Base-by-base conservation (phyloP, 2,113 vertebrate genomes). In the Crypturellus undulatus region DNA sequence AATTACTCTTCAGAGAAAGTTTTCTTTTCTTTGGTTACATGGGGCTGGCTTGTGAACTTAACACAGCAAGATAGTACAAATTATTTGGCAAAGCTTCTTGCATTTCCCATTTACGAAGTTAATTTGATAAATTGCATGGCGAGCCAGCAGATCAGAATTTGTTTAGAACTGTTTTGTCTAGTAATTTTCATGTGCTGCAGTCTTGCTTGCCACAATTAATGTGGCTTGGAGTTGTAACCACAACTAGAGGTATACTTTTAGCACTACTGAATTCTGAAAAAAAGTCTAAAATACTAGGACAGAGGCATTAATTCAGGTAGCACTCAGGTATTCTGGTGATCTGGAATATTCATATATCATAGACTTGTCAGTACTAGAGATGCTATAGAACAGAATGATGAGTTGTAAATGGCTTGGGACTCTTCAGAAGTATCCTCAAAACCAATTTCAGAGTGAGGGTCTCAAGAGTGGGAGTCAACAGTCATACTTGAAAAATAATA, bases 71-170 rank as follows among this genome's bases (percentile, higher is more conserved):
- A 92, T 4, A 77, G 52, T 92, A 28, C 32, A 78, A 78, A 94
- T 72, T 87, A 72, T 69, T 87, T 94, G 79, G 58, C 73, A 64
- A 62, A 19, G 68, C 18, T 78, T 36, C 93, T 84, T 59, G 42
- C 64, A 79, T 72, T 89, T 87, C 69, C 58, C n/a, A 73, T 92
- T 84, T 69, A 94, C 42, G 71, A 94, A 91, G 72, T 36, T 94
- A 36, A 67, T 65, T 85, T 76, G 47, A 92, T 75, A 85, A 95
- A 93, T 59, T 82, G 20, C 1, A 3, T 7, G 8, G 30, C 65
- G 16, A 94, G 79, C 30, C 77, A 75, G 58, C 79, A 93, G 88
- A 96, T 49, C 58, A 68, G 75, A 85, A 91, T 42, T 75, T 69
- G n/a, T 68, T 87, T 75, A 68, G 40, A 89, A 82, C 28, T 73